phyloP scores from a whole-genome alignment of 2,797 vertebrate species.

The Buceros bicornis region DNA sequence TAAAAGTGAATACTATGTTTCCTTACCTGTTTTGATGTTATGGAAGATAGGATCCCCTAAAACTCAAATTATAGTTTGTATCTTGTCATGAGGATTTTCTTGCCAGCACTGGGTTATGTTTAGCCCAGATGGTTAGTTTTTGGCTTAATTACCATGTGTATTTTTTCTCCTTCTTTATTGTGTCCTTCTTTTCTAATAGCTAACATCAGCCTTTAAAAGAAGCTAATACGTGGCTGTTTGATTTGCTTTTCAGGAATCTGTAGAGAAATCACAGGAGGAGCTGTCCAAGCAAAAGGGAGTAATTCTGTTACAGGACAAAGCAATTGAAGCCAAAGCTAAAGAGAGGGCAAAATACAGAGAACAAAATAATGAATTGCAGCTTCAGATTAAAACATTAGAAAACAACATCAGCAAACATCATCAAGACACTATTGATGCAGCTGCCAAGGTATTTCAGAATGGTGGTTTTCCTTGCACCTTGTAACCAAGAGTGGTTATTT shows the following conservation, averaged over 20 bases:
- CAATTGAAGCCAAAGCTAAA: slow-evolving; percentile 86
- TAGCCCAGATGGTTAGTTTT: not conserved
- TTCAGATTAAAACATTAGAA: slow-evolving; percentile 91
- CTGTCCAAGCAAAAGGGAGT: slow-evolving; percentile 88
- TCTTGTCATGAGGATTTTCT: not conserved
- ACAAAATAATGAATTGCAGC: slow-evolving; percentile 88
- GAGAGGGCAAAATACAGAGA: slow-evolving; percentile 84
- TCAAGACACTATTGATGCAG: slow-evolving; percentile 87
- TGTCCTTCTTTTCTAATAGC: not conserved
- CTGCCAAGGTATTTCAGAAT: slow-evolving; percentile 78
- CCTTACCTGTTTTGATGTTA: not conserved
- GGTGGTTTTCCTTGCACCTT: not conserved
- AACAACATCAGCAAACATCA: slow-evolving; percentile 89
- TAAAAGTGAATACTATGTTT: slow-evolving; percentile 44
- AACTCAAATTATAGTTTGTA: not conserved
- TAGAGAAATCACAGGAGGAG: slow-evolving; percentile 88
- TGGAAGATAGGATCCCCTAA: not conserved
- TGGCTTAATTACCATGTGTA: not conserved
- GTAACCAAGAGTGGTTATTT: not conserved
- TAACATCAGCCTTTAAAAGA: not conserved
- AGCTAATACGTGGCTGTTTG: not conserved
- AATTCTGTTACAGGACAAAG: slow-evolving; percentile 86
- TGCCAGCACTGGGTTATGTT: not conserved
- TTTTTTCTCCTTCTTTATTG: not conserved
- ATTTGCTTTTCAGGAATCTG: slow-evolving; percentile 82